These are phyloP conservation scores for Alethe diademata DNA, from an alignment of 2,113 vertebrate genomes.

Conservation along the genomic window DNA sequence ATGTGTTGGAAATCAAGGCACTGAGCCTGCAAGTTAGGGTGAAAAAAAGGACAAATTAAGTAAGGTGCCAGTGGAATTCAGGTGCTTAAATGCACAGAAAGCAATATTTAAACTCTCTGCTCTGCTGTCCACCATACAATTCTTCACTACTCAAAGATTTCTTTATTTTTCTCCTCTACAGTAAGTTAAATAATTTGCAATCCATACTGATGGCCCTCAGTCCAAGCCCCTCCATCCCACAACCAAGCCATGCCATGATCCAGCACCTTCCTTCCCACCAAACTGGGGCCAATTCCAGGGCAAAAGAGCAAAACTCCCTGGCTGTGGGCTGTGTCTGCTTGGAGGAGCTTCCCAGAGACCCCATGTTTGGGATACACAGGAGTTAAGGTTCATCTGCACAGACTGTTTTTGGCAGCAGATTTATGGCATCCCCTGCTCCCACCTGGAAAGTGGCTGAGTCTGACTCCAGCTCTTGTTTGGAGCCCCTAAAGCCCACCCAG, in stretches of 20 bases:
- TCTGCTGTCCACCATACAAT: neutral
- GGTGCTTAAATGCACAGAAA: neutral
- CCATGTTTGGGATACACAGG: neutral
- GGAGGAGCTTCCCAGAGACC: neutral
- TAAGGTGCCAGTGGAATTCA: neutral
- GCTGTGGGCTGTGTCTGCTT: neutral
- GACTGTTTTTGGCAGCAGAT: neutral
- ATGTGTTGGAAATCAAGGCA: neutral
- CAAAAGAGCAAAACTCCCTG: neutral
- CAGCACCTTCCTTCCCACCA: neutral
- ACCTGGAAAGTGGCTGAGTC: too few species aligned
- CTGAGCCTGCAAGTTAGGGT: neutral
- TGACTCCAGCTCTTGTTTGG: fast-evolving
- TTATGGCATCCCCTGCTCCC: neutral
- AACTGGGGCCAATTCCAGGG: neutral
- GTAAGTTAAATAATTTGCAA: fast-evolving
- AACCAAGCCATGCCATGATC: neutral
- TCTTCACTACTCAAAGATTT: neutral
- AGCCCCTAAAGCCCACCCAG: neutral
- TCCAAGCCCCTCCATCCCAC: neutral
- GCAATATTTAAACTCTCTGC: neutral
- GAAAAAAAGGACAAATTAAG: neutral
- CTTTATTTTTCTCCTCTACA: neutral
- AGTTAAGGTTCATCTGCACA: neutral
- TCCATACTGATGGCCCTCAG: too few species aligned